Evolutionary conservation across 2,888 invertebrate species (phyloP), one percentile per base, ranked within the genome.

Genomic region (Noctua fimbriata): DNA sequence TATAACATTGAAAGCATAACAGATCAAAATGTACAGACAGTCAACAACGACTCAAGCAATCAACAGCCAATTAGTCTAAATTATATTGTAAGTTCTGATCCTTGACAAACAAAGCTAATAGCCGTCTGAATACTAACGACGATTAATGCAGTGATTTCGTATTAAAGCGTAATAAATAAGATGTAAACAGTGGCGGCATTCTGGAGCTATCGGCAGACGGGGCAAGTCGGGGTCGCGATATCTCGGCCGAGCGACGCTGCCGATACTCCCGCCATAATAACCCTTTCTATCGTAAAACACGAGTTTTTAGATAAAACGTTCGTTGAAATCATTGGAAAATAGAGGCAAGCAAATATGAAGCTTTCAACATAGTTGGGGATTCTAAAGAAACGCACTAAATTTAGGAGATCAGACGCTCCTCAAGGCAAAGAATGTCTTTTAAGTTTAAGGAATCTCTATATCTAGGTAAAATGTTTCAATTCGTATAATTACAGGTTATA

Each of bases 141-240:
- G 73, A 78, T 77, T 60, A 74, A 67, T 66, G 82, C 79, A 71
- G 72, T 89, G 89, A 88, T 90, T 89, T 80, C 79, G 84, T 84
- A 83, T 86, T 86, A 83, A 86, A 89, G 73, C 86, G 86, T 82
- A 87, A 82, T 91, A 82, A 84, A 80, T 69, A 84, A 87, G 80
- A 89, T 89, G 89, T 90, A 89, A 84, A 86, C 86, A 84, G 84
- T 83, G 81, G 85, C 82, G 84, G 87, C 86, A 84, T 89, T 86
- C 84, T 82, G 82, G 82, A 81, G 88, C 83, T 92, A 93, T 93
- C 93, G 78, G 83, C 82, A 83, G 89, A 84, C 89, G 87, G 92
- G 93, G 91, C 90, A 89, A 87, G 90, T 88, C 87, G 92, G 89
- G 93, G 94, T 94, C 94, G 88, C 83, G 81, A 84, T 93, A 94